Percentiles rank a stretch among this genome's conserved stretches.
Evolutionary conservation across 2,797 vertebrate species (phyloP).

Genomic region (Rhinatrema bivittatum): DNA sequence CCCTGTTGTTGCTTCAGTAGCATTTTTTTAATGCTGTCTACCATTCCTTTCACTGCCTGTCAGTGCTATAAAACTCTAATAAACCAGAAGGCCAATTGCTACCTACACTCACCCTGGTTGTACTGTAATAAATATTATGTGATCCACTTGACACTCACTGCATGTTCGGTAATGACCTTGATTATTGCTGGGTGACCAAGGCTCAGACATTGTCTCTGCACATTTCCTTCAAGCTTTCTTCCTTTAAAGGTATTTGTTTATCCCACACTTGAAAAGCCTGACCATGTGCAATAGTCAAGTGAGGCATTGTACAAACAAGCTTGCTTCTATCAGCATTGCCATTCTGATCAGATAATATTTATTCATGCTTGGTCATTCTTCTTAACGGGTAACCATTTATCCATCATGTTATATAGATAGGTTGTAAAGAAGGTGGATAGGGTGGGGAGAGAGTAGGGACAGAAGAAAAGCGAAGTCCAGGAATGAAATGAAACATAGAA

Average conservation of each 20-base stretch:
- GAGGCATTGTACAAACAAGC: not conserved
- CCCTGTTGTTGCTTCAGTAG: not conserved
- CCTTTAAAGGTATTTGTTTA: conserved; percentile 2
- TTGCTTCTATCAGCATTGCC: not conserved
- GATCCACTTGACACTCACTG: conserved; percentile 11
- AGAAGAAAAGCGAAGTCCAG: too few species aligned
- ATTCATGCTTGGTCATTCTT: not conserved
- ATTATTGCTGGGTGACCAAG: not conserved
- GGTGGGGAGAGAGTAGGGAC: too few species aligned
- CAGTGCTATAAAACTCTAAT: not conserved
- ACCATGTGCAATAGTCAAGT: not conserved
- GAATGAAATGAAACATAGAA: too few species aligned
- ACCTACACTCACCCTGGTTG: not conserved
- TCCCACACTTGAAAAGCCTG: not conserved
- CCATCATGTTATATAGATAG: too few species aligned
- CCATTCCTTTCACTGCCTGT: conserved; percentile 3
- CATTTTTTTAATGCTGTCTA: not conserved
- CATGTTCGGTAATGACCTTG: conserved; percentile 22
- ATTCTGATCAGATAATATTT: not conserved
- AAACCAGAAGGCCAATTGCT: conserved; percentile 1
- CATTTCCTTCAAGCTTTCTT: not conserved
- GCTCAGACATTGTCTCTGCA: not conserved
- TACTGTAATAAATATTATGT: conserved; percentile 6
- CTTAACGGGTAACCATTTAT: too few species aligned
- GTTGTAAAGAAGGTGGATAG: too few species aligned